Evolutionary conservation across 1,140 invertebrate species (phyloP), one percentile per base, ranked within the genome.

Genomic region (Saccostrea echinata): DNA sequence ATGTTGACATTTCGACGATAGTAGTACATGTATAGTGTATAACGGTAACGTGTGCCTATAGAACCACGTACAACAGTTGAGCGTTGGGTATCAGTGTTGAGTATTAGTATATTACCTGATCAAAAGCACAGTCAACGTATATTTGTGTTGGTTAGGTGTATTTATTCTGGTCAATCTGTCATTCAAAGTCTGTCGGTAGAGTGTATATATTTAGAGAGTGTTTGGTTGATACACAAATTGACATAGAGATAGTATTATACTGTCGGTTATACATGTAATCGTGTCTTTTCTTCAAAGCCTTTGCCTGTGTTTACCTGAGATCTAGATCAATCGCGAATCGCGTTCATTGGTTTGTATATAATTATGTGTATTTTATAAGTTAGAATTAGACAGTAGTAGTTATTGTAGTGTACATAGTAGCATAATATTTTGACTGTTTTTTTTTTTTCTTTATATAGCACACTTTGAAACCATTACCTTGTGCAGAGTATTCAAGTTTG

Each of bases 401-500:
- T 27, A 68, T 1, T 68, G 27, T 30, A 68, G n/a, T 24, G n/a
- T 24, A 68, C 12, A 27, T n/a, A 21, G 2, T 13, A 30, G 64
- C 24, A 30, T 68, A 12, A 27, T n/a, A 9, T 68, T 27, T 68
- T 27, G 27, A 27, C 4, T 27, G 27, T 27, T 68, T n/a, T n/a
- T n/a, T 27, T 68, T n/a, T n/a, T n/a, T n/a, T n/a, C n/a, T n/a
- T n/a, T n/a, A n/a, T 11, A 18, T 13, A 55, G 53, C 53, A 55
- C 53, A 55, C 53, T 55, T 55, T 55, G 53, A 55, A 3, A 55
- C 18, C 18, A 13, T 55, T 55, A 55, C 2, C 11, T 55, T 68
- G 64, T 24, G n/a, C 24, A 68, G 64, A n/a, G n/a, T n/a, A n/a
- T n/a, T n/a, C n/a, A n/a, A 55, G 53, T 55, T 55, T 68, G 64